These are phyloP conservation scores for Todiramphus chloris DNA, from an alignment of 2,113 vertebrate genomes.

Conservation along the genomic window DNA sequence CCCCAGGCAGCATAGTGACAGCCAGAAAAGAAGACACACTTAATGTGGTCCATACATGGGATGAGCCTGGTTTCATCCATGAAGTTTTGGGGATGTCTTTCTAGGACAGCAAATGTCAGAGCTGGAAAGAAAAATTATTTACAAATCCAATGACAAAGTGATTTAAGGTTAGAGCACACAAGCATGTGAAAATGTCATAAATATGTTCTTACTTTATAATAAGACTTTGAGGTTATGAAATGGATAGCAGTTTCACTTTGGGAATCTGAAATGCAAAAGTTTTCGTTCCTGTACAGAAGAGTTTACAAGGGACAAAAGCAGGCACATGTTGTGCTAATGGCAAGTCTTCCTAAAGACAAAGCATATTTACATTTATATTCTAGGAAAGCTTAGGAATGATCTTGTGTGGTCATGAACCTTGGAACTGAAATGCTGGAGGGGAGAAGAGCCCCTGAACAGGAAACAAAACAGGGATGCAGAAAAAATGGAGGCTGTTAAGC, in stretches of 20 bases:
- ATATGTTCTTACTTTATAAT: not conserved
- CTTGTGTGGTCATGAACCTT: not conserved
- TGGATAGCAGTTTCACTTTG: rapidly evolving
- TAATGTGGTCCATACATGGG: not conserved
- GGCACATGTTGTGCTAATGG: too few species aligned
- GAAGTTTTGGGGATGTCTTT: not conserved
- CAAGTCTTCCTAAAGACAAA: not conserved
- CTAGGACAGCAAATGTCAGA: not conserved
- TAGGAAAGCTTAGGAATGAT: not conserved
- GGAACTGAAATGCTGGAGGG: not conserved
- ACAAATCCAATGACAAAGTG: not conserved
- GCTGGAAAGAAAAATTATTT: not conserved
- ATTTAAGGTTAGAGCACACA: not conserved
- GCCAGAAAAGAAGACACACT: not conserved
- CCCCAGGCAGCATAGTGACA: not conserved
- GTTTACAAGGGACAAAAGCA: not conserved
- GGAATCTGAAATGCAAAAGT: not conserved
- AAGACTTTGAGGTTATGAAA: not conserved
- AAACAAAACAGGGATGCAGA: not conserved
- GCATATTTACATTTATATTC: not conserved
- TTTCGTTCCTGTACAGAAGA: not conserved
- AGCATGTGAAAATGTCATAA: not conserved
- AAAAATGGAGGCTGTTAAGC: not conserved
- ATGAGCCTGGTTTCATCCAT: not conserved
- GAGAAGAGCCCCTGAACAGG: not conserved